A percentile compares a stretch with the other conserved stretches of the same genome.
Evolutionary conservation across 2,113 vertebrate species (phyloP).

Genomic region (Phalacrocorax carbo): DNA sequence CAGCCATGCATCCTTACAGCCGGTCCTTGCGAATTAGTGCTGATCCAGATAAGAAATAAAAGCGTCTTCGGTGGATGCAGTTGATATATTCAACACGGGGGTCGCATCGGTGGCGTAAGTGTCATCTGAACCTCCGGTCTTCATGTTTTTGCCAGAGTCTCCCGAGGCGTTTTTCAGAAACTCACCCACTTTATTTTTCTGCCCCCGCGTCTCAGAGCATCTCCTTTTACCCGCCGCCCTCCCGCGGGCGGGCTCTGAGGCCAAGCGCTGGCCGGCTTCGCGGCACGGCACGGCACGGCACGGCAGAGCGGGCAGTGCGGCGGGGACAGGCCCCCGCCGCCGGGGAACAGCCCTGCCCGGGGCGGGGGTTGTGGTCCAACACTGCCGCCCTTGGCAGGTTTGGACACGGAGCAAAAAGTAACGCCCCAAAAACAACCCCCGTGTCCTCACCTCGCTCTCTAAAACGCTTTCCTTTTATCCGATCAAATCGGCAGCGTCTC

Average conservation of each 20-base stretch:
- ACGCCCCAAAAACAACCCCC: rapidly evolving
- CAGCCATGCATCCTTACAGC: neutral
- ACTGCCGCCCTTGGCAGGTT: neutral
- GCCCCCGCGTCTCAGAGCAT: neutral
- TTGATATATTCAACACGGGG: neutral
- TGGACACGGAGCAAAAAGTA: neutral
- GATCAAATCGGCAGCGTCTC: rapidly evolving
- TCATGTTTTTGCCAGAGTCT: neutral
- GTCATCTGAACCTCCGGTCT: neutral
- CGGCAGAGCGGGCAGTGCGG: neutral
- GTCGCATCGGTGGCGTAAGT: too few relatives aligned
- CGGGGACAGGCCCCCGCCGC: neutral
- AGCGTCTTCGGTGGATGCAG: neutral
- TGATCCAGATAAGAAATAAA: neutral
- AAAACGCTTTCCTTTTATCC: neutral
- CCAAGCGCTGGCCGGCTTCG: neutral
- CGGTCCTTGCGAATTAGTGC: neutral
- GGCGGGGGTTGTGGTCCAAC: too few relatives aligned
- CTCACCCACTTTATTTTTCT: rapidly evolving
- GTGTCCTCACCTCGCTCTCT: rapidly evolving
- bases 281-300: too few relatives aligned
- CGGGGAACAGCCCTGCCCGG: neutral
- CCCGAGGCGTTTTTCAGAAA: neutral
- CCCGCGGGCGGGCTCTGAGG: neutral
- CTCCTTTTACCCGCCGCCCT: neutral